Conservation (phyloP, 2,113 vertebrate genomes). For the Poeciliopsis turrubarensis region DNA sequence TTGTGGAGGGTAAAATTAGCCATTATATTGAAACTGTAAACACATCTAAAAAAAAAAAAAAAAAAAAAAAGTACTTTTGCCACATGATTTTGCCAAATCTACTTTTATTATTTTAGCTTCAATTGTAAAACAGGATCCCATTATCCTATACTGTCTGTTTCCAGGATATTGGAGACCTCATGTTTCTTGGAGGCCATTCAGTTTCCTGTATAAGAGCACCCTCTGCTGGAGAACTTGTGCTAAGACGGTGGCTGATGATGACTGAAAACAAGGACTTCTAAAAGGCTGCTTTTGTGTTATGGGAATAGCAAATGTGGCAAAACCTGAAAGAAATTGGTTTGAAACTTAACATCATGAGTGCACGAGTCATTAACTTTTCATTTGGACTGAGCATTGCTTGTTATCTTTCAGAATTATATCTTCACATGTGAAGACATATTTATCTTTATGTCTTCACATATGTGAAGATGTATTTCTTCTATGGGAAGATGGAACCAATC, state of each 20-base stretch:
- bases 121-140: not conserved
- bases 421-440: not conserved
- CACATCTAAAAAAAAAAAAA: no score
- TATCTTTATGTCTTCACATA: no score
- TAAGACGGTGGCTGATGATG: not conserved
- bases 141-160: not conserved
- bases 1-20: no score
- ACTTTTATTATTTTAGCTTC: not conserved
- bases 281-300: not conserved
- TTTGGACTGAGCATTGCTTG: not conserved
- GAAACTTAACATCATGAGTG: no score
- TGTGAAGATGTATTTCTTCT: no score
- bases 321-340: not conserved
- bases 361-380: not conserved
- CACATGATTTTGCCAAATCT: not conserved
- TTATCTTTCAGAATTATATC: not conserved
- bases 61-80: no score
- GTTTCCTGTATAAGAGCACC: conserved; percentile 43
- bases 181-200: not conserved
- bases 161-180: not conserved
- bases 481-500: no score
- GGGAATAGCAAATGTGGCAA: not conserved
- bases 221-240: conserved; percentile 33
- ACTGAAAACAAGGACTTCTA: not conserved
- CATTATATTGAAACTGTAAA: no score